A percentile compares a stretch with the other conserved stretches of the same genome.
phyloP scores from a whole-genome alignment of 2,113 vertebrate species.

The Sphyrna mokarran region DNA sequence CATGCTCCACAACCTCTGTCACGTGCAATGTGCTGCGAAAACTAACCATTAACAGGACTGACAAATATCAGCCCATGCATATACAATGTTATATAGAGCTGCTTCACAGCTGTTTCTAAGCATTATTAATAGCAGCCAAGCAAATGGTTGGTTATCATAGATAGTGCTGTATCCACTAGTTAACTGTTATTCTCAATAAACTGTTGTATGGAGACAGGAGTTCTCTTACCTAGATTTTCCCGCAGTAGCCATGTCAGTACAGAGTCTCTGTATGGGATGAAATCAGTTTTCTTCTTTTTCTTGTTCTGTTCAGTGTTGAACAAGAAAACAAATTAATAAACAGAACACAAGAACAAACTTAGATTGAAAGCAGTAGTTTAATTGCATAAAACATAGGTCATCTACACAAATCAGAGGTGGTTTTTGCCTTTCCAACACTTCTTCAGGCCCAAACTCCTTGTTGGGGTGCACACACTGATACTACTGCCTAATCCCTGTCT shows the following conservation, averaged over 20 bases:
- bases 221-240: constrained; percentile 55
- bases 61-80: too few species aligned
- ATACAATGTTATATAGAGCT: neutral
- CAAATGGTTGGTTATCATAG: neutral
- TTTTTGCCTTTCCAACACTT: neutral
- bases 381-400: neutral
- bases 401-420: neutral
- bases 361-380: neutral
- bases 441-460: neutral
- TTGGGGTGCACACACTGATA: too few species aligned
- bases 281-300: constrained; percentile 75
- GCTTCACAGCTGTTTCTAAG: neutral
- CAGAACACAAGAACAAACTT: neutral
- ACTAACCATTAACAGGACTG: too few species aligned
- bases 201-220: neutral
- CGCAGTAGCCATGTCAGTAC: constrained; percentile 75
- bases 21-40: too few species aligned
- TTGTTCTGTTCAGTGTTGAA: constrained; percentile 60
- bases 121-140: neutral
- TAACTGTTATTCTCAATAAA: neutral
- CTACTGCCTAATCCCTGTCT: neutral
- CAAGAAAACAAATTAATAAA: neutral
- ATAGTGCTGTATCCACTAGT: neutral
- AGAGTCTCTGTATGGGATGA: constrained; percentile 81
- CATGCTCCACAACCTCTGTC: too few species aligned